Evolutionary conservation across 1,140 invertebrate genomes (phyloP), one percentile per base, ranked within the genome.

Genomic region (Platorchestia sp.): DNA sequence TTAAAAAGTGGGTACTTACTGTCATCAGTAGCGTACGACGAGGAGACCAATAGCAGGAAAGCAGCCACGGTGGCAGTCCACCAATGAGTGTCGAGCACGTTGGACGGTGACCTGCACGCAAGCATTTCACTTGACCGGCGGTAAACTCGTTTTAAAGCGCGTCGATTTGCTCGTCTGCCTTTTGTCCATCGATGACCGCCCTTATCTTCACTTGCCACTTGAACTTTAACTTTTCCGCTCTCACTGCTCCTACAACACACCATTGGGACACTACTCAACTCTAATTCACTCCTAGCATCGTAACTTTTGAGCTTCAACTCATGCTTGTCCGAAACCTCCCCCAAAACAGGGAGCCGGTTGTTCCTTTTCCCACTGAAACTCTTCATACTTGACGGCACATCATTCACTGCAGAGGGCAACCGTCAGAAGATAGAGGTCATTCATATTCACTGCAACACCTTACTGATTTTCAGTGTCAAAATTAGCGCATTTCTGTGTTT

Each of bases 1-100:
- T n/a, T 10, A 36, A 14, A 75, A 75, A 75, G 27, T 42, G 41
- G 91, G 91, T 93, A 93, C 91, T 93, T 36, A 93, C 91, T 93
- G 91, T 93, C 91, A 45, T 93, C 91, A 7, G 91, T 93, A 27
- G 91, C 91, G 91, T 44, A 40, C 7, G 91, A 10, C 10, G 43
- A 27, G 91, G 41, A 47, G 91, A 93, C 91, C 43, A 93, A 93
- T 47, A 93, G 91, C 6, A 93, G 43, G 3, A 93, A 10, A 42
- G 44, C 19, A 40, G 47, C 19, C 91, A 45, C 5, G 45, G 40
- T 42, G 41, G 87, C 87, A 89, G 87, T 42, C 36, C 7, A 42
- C 87, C 87, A 89, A 89, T 89, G 10, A 89, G 87, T 41, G 43
- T 89, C 41, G 43, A 89, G 41, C 87, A 75, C 59, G 59, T 75